Conservation (phyloP, 1,140 invertebrate species). For the Ganaspis sp. region DNA sequence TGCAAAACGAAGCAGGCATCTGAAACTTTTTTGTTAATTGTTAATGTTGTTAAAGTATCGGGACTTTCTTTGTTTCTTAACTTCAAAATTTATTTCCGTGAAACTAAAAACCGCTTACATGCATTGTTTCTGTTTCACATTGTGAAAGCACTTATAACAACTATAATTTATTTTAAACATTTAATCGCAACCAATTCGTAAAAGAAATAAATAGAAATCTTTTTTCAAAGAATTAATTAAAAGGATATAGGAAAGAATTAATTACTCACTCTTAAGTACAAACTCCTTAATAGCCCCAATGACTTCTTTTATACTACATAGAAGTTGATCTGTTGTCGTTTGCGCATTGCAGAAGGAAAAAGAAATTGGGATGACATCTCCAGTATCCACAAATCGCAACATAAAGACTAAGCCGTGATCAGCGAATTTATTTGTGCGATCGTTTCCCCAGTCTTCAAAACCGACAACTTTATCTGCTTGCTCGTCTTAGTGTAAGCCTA, state of each 20-base stretch:
- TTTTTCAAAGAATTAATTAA: too few species aligned
- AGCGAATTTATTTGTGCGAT: background rate
- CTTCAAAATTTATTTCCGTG: too few species aligned
- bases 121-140: too few species aligned
- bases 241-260: too few species aligned
- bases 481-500: background rate
- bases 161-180: too few species aligned
- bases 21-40: too few species aligned
- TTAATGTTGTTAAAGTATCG: too few species aligned
- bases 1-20: background rate
- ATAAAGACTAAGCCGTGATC: background rate
- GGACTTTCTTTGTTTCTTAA: too few species aligned
- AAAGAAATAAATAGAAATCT: background rate
- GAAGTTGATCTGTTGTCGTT: background rate
- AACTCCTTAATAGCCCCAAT: background rate
- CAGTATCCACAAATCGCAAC: background rate
- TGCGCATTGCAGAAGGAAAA: background rate
- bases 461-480: background rate
- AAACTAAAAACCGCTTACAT: too few species aligned
- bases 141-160: too few species aligned
- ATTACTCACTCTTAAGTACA: background rate
- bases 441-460: background rate
- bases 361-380: background rate
- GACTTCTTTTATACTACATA: background rate
- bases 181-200: too few species aligned